These are phyloP conservation scores for Macrosiphum euphorbiae DNA, from an alignment of 2,888 invertebrate species.

Conservation along the genomic window DNA sequence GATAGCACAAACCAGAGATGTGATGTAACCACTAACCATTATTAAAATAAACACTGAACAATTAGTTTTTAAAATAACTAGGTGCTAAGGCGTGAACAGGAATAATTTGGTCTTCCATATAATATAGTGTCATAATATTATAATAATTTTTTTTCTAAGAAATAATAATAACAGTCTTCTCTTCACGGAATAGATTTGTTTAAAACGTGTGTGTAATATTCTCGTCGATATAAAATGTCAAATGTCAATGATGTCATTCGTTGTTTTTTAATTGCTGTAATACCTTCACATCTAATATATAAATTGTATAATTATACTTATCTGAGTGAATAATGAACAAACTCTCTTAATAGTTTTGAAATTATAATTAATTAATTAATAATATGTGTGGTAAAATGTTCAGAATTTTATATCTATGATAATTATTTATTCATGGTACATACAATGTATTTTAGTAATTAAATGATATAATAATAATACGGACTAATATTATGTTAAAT, in stretches of 20 bases:
- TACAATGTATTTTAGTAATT: background rate
- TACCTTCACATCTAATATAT: background rate
- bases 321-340: background rate
- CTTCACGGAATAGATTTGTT: background rate
- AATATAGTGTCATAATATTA: background rate
- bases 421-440: background rate
- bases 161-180: background rate
- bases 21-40: background rate
- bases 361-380: background rate
- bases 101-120: background rate
- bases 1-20: background rate
- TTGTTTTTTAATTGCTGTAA: background rate
- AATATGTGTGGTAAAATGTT: background rate
- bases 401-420: background rate
- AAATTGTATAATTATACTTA: background rate
- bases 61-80: background rate
- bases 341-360: background rate
- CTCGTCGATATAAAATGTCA: background rate
- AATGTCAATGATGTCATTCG: background rate
- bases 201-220: background rate
- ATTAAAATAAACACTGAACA: background rate
- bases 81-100: background rate
- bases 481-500: background rate
- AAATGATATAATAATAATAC: background rate
- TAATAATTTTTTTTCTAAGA: conserved; percentile 1